Evolutionary conservation across 1,140 invertebrate genomes (phyloP).

Genomic region (Eupeodes corollae): DNA sequence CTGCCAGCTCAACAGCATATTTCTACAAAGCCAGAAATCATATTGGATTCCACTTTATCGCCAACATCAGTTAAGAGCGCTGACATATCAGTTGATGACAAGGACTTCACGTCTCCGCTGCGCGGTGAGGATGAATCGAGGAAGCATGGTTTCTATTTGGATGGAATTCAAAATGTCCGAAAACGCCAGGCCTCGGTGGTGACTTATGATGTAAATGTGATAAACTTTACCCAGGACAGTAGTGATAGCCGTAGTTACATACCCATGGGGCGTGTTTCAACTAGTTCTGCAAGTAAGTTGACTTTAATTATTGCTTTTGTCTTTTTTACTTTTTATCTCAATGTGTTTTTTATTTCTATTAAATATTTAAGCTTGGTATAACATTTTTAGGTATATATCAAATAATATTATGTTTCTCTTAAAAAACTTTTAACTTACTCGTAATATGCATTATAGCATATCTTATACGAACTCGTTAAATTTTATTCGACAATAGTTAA

Average conservation of each 20-base stretch:
- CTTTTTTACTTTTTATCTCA: slow-evolving; percentile 7
- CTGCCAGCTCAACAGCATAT: slow-evolving; percentile 19
- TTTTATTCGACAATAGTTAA: too few species aligned
- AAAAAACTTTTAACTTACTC: too few species aligned
- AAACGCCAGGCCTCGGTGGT: slow-evolving; percentile 35
- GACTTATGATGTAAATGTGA: slow-evolving; percentile 37
- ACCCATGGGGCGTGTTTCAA: slow-evolving; percentile 34
- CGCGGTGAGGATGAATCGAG: slow-evolving; percentile 27
- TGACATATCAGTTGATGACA: slow-evolving; percentile 14
- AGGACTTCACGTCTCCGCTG: slow-evolving; percentile 29
- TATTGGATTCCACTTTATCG: slow-evolving; percentile 35
- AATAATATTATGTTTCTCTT: too few species aligned
- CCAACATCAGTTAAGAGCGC: slow-evolving; percentile 19
- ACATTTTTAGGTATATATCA: too few species aligned
- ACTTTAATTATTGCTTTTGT: background rate
- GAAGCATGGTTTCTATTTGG: slow-evolving; percentile 25
- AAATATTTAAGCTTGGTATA: too few species aligned
- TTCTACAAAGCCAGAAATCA: slow-evolving; percentile 35
- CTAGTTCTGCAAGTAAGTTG: slow-evolving; percentile 36
- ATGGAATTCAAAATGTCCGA: slow-evolving; percentile 26
- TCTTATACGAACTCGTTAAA: too few species aligned
- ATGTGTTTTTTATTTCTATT: too few species aligned
- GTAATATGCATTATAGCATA: too few species aligned
- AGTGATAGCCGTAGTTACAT: slow-evolving; percentile 35
- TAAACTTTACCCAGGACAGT: slow-evolving; percentile 34